phyloP scores from a whole-genome alignment of 2,113 vertebrate species.

The Syrmaticus mikado region DNA sequence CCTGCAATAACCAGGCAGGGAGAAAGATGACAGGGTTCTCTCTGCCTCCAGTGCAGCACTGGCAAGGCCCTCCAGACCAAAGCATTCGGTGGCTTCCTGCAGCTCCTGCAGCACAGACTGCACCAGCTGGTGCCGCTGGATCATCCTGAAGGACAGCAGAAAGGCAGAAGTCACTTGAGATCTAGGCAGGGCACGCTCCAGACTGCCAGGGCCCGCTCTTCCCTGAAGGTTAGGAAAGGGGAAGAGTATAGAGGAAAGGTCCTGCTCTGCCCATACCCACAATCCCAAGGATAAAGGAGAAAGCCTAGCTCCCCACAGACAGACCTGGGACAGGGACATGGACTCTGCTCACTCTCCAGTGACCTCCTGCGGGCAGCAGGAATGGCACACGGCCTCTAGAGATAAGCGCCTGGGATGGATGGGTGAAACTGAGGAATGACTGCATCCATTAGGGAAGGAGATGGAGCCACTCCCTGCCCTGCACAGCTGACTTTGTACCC shows the following conservation, averaged over 20 bases:
- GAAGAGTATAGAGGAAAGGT: neutral
- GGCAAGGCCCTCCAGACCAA: conserved; percentile 85
- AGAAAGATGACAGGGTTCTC: conserved; percentile 81
- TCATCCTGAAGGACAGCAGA: conserved; percentile 81
- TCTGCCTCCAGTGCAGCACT: conserved; percentile 84
- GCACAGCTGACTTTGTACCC: rapidly evolving
- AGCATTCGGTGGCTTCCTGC: conserved; percentile 91
- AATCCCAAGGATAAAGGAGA: neutral
- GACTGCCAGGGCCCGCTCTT: neutral
- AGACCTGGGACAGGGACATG: neutral
- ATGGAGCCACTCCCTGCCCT: neutral
- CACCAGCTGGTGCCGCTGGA: conserved; percentile 88
- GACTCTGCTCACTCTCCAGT: conserved; percentile 20
- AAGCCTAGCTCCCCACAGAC: neutral
- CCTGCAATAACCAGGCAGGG: conserved; percentile 78
- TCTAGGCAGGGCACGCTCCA: neutral
- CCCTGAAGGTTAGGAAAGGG: neutral
- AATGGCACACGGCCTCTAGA: neutral
- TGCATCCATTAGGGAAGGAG: neutral
- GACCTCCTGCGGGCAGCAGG: conserved; percentile 51
- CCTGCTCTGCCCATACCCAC: neutral
- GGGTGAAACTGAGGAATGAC: neutral
- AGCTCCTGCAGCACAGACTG: conserved; percentile 88
- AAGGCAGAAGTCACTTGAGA: neutral
- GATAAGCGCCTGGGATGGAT: rapidly evolving